Evolutionary conservation across 2,113 vertebrate species (phyloP), one percentile per base, ranked within the genome.

Genomic region (Leptobrachium ailaonicum): DNA sequence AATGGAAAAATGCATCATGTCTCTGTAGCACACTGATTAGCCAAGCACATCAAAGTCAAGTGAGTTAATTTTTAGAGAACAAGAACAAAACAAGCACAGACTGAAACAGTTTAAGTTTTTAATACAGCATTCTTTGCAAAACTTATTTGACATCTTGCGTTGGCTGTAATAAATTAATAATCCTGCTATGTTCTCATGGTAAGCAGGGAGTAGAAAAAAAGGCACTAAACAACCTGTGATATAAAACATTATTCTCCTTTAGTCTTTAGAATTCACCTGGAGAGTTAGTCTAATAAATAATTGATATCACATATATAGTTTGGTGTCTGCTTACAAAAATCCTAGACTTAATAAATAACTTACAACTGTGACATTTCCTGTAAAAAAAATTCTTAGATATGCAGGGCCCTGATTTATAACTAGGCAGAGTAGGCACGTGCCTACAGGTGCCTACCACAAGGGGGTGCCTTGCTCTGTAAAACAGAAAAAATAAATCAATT

Each of bases 161-260:
- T 62, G 79, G 71, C 44, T 81, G 79, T 62, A 81, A 81, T 81
- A 75, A 81, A 75, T 81, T 58, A 81, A 81, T 75, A 75, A 81
- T 81, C 79, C 71, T 75, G 50, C 64, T 64, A 69, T 81, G 64
- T 69, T 81, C 42, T 41, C 32, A 6, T 75, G 72, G 72, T 43
- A 81, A n/a, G 79, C 64, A 20, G 53, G 20, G 53, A 81, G 50
- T 50, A 73, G 72, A 75, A 73, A n/a, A 74, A 80, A 80, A 71
- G 78, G 71, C 78, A 73, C 62, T 45, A 70, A 60, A 42, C 71
- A 60, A 20, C 78, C 78, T 60, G 68, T 74, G 67, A 80, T 47
- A 73, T 73, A 67, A 80, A 80, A 80, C 56, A 74, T 58, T 73
- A 68, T 68, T 73, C 71, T 78, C 54, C 56, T 14, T n/a, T 11